Percentiles rank a stretch among this genome's conserved stretches.
phyloP scores from a whole-genome alignment of 2,797 vertebrate species.

The Gallinago nigripennis region DNA sequence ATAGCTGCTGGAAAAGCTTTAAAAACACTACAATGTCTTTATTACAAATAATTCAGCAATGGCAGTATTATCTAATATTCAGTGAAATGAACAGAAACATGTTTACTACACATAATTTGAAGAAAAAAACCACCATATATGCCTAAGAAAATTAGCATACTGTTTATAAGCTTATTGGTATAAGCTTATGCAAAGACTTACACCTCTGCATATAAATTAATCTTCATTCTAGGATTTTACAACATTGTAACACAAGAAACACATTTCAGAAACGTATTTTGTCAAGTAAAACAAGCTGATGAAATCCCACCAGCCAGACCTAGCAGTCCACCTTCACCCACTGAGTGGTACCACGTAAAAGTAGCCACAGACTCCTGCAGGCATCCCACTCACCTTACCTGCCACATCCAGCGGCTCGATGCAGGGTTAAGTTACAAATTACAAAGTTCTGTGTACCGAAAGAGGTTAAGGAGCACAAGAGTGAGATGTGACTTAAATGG shows the following conservation, averaged over 20 bases:
- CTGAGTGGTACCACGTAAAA: not conserved
- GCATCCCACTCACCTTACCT: fast-evolving
- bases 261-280: not conserved
- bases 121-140: not conserved
- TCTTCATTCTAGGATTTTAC: not conserved
- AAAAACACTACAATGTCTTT: not conserved
- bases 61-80: not conserved
- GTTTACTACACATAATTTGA: not conserved
- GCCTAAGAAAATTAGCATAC: not conserved
- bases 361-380: not conserved
- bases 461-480: not conserved
- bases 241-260: not conserved
- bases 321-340: not conserved
- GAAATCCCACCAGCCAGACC: not conserved
- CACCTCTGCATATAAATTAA: not conserved
- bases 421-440: fast-evolving
- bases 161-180: not conserved
- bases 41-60: not conserved
- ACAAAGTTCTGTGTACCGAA: not conserved
- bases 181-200: not conserved
- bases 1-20: not conserved
- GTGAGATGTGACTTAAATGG: not conserved
- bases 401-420: not conserved
- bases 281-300: not conserved
- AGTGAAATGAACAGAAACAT: not conserved